A percentile compares a stretch with the other conserved stretches of the same genome.
These are phyloP conservation scores for Netelia fuscicornis DNA, from an alignment of 2,888 invertebrate species.

Conservation along the genomic window DNA sequence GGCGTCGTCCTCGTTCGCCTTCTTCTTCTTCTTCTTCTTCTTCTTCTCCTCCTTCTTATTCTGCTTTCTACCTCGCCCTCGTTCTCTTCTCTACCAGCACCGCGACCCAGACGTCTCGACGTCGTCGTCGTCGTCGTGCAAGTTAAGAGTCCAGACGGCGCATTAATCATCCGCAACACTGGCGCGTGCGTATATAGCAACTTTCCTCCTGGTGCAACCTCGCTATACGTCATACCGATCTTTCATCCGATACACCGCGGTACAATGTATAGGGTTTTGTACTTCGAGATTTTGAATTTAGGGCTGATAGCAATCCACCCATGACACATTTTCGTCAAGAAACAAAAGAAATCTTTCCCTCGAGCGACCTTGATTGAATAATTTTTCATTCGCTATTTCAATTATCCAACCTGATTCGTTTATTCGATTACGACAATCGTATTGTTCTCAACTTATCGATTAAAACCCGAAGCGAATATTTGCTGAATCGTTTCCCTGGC, in stretches of 20 bases:
- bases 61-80: constrained; percentile 9
- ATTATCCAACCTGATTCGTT: too few relatives aligned
- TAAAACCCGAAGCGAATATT: not conserved
- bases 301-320: not conserved
- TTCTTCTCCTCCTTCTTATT: constrained; percentile 25
- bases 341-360: not conserved
- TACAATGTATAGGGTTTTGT: constrained; percentile 22
- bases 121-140: constrained; percentile 59
- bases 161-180: constrained; percentile 69
- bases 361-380: too few relatives aligned
- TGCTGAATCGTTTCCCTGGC: constrained; percentile 45
- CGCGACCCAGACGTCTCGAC: constrained; percentile 59
- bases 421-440: too few relatives aligned
- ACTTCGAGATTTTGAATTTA: constrained; percentile 28
- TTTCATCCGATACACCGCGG: constrained; percentile 37
- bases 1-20: constrained; percentile 32
- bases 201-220: constrained; percentile 33
- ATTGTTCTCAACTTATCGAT: too few relatives aligned
- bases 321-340: not conserved
- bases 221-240: constrained; percentile 38
- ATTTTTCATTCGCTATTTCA: too few relatives aligned
- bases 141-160: constrained; percentile 68
- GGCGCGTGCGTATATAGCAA: constrained; percentile 43
- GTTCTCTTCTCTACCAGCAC: constrained; percentile 37
- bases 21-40: constrained; percentile 30